Base-by-base conservation (phyloP, 2,797 vertebrate species). In the Streptopelia turtur region DNA sequence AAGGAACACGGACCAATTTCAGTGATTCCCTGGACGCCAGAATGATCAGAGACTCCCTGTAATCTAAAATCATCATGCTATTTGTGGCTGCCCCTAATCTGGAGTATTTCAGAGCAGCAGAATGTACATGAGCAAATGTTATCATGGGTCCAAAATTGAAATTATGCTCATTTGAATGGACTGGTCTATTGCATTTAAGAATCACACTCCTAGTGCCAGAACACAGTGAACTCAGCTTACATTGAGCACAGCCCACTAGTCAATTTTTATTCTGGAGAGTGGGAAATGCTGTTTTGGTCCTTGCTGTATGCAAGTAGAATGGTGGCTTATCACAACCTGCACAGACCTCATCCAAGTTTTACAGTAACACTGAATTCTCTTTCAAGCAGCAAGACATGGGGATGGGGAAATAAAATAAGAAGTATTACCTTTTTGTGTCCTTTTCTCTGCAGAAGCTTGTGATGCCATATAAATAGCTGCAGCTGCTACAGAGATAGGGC, bases 391-490 rank as follows among this genome's bases (percentile, higher is more conserved):
- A 65, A 79, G 52, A 78, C 17, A 18, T 2, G 1, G 21, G 7
- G 14, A 52, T 45, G 13, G 5, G 6, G 53, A 16, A 8, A 47
- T 21, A 4, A 11, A 65, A 53, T 24, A 43, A 11, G 1, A 71
- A 39, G 17, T 56, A 94, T 94, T 97, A 99, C 99, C 99, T 98
- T 99, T 99, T 84, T 99, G 99, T 24, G 99, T 99, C 96, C 99
- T 99, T 97, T 99, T 99, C 96, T 99, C 99, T 6, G 99, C 99
- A 6, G 99, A 99, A 21, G 99, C 99, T 97, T 99, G 99, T 18
- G 99, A 99, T 85, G 99, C 99, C 99, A 99, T 99, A 95, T 99
- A 99, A 97, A 99, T 99, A 82, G 99, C 99, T 9, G 99, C 99
- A 0, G 99, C 99, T 1, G 99, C 99, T 95, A 99, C 99, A 6